Evolutionary conservation across 23 tunicate genomes (phyloP).

Genomic region (Ascidia mentula): DNA sequence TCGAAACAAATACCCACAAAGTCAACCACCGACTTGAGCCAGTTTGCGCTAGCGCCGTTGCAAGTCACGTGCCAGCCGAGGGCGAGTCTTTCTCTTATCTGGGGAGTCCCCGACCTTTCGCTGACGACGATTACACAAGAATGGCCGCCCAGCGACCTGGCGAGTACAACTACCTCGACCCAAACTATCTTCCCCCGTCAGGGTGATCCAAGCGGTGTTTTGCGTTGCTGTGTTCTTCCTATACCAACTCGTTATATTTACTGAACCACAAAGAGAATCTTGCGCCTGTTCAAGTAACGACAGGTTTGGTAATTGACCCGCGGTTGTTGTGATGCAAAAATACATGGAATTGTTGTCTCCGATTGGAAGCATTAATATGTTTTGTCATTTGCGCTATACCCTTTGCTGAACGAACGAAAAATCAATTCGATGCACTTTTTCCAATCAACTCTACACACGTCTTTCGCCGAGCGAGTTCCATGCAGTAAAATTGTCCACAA

Average conservation of each 20-base stretch:
- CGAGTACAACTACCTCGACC: conserved; percentile 94
- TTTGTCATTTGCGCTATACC: too few species aligned
- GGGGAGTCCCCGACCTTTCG: conserved; percentile 23
- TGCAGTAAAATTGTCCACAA: too few species aligned
- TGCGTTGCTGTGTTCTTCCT: neutral
- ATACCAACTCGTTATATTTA: neutral
- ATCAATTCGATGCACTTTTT: too few species aligned
- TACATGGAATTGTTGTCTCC: too few species aligned
- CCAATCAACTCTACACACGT: too few species aligned
- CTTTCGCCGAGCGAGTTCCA: too few species aligned
- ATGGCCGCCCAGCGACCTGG: conserved; percentile 32
- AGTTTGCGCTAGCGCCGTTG: conserved; percentile 44
- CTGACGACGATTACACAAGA: conserved; percentile 68
- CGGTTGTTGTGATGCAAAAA: too few species aligned
- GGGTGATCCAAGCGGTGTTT: conserved; percentile 2
- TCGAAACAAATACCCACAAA: conserved; percentile 56
- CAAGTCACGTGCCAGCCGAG: neutral
- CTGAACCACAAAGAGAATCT: too few species aligned
- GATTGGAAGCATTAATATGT: too few species aligned
- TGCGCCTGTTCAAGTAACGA: too few species aligned
- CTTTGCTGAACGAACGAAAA: too few species aligned
- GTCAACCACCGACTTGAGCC: conserved; percentile 80
- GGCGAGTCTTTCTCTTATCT: conserved; percentile 17
- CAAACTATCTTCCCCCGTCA: conserved; percentile 64
- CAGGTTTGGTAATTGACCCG: too few species aligned